These are phyloP conservation scores for Drosophila yakuba DNA, from an alignment of 1,140 invertebrate species.

Conservation along the genomic window DNA sequence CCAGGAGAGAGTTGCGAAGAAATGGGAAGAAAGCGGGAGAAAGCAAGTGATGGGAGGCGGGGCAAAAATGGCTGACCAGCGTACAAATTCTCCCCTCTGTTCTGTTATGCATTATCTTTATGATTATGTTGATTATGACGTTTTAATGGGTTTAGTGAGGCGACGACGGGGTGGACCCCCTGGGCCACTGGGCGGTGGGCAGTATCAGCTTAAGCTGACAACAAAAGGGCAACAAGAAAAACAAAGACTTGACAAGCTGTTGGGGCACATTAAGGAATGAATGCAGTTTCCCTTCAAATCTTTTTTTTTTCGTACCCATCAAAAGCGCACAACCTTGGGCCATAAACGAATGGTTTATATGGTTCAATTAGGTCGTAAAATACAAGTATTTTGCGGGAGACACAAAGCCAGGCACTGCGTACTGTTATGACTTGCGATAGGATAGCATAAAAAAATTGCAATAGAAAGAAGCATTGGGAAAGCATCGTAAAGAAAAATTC, in stretches of 20 bases:
- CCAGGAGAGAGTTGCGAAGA: not conserved
- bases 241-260: conserved; percentile 65
- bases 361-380: conserved; percentile 28
- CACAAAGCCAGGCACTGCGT: not conserved
- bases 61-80: conserved; percentile 63
- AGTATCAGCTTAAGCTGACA: conserved; percentile 48
- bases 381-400: not conserved
- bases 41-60: not conserved
- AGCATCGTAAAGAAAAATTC: not conserved
- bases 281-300: conserved; percentile 21
- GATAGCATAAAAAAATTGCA: not conserved
- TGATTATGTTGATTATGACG: conserved; percentile 81
- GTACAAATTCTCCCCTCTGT: conserved; percentile 47
- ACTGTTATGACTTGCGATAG: not conserved
- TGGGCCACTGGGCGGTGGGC: not conserved
- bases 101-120: conserved; percentile 66
- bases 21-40: conserved; percentile 39
- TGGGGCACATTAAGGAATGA: conserved; percentile 52
- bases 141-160: conserved; percentile 79
- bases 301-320: not conserved
- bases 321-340: not conserved
- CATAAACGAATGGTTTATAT: conserved; percentile 18
- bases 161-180: conserved; percentile 20
- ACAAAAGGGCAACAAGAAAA: conserved; percentile 29
- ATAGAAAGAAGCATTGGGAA: not conserved